Evolutionary conservation across 1,140 invertebrate species (phyloP).

Genomic region (Microvelia longipes): DNA sequence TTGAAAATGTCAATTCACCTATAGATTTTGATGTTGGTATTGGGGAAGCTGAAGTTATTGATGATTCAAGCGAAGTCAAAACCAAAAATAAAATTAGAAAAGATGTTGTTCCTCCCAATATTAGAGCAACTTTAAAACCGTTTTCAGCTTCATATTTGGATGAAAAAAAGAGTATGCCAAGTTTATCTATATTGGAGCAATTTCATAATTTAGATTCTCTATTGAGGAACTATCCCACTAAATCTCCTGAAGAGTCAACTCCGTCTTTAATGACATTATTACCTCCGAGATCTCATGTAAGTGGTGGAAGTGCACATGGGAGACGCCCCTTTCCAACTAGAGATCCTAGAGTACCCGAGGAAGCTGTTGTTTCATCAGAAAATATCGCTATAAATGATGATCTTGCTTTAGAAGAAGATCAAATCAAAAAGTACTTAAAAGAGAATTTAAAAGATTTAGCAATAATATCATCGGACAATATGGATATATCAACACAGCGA

Average conservation of each 20-base stretch:
- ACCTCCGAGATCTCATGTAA: slow-evolving; percentile 44
- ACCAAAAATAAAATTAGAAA: background rate
- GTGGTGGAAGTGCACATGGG: slow-evolving; percentile 37
- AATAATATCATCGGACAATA: slow-evolving; percentile 7
- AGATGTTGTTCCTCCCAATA: slow-evolving; percentile 2
- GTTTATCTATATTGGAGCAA: slow-evolving; percentile 17
- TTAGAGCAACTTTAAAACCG: background rate
- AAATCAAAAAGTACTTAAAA: background rate
- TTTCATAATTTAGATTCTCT: slow-evolving; percentile 18
- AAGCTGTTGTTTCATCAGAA: slow-evolving; percentile 4
- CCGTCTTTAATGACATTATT: slow-evolving; percentile 37
- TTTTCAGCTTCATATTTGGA: background rate
- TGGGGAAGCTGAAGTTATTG: slow-evolving; percentile 18
- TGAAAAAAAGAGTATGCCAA: slow-evolving; percentile 13
- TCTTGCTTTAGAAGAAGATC: background rate
- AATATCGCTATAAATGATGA: background rate
- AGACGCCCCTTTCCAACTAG: slow-evolving; percentile 24
- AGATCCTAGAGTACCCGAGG: slow-evolving; percentile 1
- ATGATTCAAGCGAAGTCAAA: background rate
- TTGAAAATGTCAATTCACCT: slow-evolving; percentile 5
- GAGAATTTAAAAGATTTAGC: slow-evolving; percentile 7
- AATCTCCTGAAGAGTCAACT: slow-evolving; percentile 4
- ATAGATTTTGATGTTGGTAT: slow-evolving; percentile 13
- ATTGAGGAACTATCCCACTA: slow-evolving; percentile 23
- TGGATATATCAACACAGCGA: slow-evolving; percentile 8